Conservation (phyloP, 2,113 vertebrate genomes). For the Caloenas nicobarica region DNA sequence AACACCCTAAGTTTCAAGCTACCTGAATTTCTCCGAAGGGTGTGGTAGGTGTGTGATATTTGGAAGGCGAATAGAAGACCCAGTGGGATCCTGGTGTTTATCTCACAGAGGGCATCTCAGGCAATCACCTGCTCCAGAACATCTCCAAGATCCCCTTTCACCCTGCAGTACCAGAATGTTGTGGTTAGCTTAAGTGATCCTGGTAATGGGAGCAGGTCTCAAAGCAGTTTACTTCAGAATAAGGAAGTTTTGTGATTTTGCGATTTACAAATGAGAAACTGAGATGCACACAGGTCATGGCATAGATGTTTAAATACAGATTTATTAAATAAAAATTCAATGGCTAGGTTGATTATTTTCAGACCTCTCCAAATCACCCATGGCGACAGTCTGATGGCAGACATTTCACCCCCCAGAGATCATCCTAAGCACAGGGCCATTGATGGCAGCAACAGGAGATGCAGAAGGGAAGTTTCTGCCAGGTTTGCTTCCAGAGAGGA, state of each 20-base stretch:
- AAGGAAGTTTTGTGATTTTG: neutral
- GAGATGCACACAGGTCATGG: neutral
- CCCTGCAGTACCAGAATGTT: neutral
- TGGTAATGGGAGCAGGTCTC: neutral
- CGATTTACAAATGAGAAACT: neutral
- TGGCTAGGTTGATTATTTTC: neutral
- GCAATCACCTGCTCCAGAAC: neutral
- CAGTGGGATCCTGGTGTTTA: slow-evolving; percentile 25
- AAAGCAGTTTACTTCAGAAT: neutral
- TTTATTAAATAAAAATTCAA: neutral
- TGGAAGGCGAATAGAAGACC: slow-evolving; percentile 45
- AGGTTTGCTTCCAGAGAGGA: neutral
- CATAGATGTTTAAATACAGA: neutral
- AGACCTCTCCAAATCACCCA: neutral
- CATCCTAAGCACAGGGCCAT: neutral
- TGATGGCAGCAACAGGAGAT: neutral
- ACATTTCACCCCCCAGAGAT: neutral
- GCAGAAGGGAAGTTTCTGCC: neutral
- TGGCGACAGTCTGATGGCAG: neutral
- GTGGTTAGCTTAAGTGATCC: slow-evolving; percentile 6
- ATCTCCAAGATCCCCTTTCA: neutral
- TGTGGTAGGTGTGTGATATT: slow-evolving; percentile 7
- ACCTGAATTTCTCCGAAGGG: slow-evolving; percentile 36
- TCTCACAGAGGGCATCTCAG: slow-evolving; percentile 52
- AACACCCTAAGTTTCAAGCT: slow-evolving; percentile 19